Evolutionary conservation across 2,113 vertebrate genomes (phyloP).

Genomic region (Corythaixoides concolor): DNA sequence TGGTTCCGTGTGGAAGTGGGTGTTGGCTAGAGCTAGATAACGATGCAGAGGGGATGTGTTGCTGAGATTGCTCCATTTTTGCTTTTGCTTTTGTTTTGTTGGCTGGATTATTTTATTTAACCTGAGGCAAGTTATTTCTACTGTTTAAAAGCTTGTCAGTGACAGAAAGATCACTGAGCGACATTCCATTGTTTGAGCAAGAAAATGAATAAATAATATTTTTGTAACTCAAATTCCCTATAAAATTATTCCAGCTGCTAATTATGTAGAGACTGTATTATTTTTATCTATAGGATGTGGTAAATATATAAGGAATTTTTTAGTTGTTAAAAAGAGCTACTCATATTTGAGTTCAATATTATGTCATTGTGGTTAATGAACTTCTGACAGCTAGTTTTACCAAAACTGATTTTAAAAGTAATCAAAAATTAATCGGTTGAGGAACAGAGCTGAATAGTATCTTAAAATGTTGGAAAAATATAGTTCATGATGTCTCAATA

Average conservation of each 20-base stretch:
- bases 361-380: neutral
- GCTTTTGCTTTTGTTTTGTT: slow-evolving; percentile 52
- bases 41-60: neutral
- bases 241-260: neutral
- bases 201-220: neutral
- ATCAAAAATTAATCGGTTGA: neutral
- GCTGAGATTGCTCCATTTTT: neutral
- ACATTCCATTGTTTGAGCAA: slow-evolving; percentile 2
- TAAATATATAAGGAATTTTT: neutral
- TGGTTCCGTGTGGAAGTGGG: slow-evolving; percentile 35
- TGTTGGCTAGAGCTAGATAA: slow-evolving; percentile 36
- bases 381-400: neutral
- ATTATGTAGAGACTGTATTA: neutral
- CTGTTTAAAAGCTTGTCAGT: neutral
- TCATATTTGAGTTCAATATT: neutral
- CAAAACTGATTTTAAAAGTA: neutral
- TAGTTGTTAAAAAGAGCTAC: neutral
- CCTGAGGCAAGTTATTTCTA: neutral
- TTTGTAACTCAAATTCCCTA: neutral
- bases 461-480: neutral
- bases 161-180: neutral
- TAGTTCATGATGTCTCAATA: neutral
- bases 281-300: neutral
- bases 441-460: neutral
- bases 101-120: slow-evolving; percentile 21